Base-by-base conservation (phyloP, 2,113 vertebrate species). In the Nibea albiflora region DNA sequence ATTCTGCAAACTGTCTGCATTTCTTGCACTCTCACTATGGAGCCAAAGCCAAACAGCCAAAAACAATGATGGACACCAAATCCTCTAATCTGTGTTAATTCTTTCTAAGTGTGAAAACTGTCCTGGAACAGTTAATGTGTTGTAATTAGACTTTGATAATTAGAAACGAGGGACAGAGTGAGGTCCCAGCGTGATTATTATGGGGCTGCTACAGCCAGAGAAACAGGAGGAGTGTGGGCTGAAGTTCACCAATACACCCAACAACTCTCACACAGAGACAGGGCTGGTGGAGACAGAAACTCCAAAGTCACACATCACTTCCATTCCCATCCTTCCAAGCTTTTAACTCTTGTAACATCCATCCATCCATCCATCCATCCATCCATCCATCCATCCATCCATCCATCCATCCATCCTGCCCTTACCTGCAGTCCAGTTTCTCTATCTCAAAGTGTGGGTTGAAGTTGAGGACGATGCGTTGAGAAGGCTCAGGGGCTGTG, bases 371-470 rank as follows among this genome's bases (percentile, higher is more conserved):
- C n/a, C n/a, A n/a, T n/a, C n/a, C n/a, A n/a, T n/a, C n/a, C n/a
- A n/a, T n/a, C n/a, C n/a, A n/a, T n/a, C n/a, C n/a, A n/a, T n/a
- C n/a, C n/a, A n/a, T n/a, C 31, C 35, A 35, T 35, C 35, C 35
- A 35, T 35, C 35, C 35, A 44, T 35, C 35, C 35, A 44, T 24
- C 47, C 19, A 20, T 65, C 16, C 11, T 4, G 3, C 9, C 8
- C 76, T 88, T 72, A 99, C 98, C 98, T 98, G 98, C 98, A 99
- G 89, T 99, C 97, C 0, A 99, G 96, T 61, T 97, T 98, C 94
- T 99, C 98, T 0, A 99, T 97, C 95, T 99, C 98, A 12, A 99
- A 99, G 92, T 99, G 98, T 4, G 98, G 98, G 94, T 99, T 99
- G 94, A 99, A 99, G 95, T 99, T 99, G 87, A 99, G 97, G 83